phyloP scores from a whole-genome alignment of 2,113 vertebrate genomes.

The Semicossyphus pulcher region DNA sequence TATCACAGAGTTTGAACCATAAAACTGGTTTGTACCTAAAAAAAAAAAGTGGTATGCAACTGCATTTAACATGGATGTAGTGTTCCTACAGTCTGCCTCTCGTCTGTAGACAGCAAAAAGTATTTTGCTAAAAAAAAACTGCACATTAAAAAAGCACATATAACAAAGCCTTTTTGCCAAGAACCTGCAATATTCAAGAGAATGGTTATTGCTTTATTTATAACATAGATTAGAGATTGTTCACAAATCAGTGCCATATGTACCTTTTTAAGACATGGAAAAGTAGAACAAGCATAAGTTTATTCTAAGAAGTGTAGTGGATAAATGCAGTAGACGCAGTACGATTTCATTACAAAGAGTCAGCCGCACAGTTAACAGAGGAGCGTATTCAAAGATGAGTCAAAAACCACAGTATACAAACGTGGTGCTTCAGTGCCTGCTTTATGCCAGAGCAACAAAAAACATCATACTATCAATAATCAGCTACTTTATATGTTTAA shows the following conservation, averaged over 20 bases:
- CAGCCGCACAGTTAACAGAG: constrained; percentile 6
- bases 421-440: constrained; percentile 63
- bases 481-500: neutral
- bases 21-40: constrained; percentile 47
- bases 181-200: constrained; percentile 68
- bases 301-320: neutral
- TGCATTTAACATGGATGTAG: constrained; percentile 51
- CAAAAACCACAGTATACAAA: constrained; percentile 29
- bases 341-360: neutral
- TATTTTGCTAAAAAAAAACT: constrained; percentile 66
- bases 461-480: neutral
- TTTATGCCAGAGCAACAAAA: constrained; percentile 42
- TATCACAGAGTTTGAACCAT: constrained; percentile 10
- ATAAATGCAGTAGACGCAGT: constrained; percentile 20
- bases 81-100: constrained; percentile 53
- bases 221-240: constrained; percentile 45
- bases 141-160: constrained; percentile 81
- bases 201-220: constrained; percentile 53
- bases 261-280: constrained; percentile 28
- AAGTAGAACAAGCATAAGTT: neutral
- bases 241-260: constrained; percentile 60
- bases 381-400: neutral
- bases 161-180: constrained; percentile 72
- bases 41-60: constrained; percentile 35
- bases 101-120: constrained; percentile 43